These are phyloP conservation scores for Parapsyche elsis DNA, from an alignment of 1,140 invertebrate genomes.

Conservation along the genomic window DNA sequence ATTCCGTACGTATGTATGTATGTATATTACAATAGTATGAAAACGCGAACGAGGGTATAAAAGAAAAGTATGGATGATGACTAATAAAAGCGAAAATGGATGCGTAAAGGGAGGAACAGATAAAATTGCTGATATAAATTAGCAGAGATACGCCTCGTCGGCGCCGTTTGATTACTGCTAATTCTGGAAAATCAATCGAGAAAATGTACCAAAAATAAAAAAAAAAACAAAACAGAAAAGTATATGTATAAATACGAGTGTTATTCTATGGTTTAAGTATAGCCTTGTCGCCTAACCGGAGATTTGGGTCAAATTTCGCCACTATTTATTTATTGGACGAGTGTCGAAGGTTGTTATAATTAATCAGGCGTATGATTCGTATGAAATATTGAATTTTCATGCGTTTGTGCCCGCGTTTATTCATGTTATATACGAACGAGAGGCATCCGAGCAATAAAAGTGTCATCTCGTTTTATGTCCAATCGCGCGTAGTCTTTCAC, in stretches of 20 bases:
- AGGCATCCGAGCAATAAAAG: slow-evolving; percentile 12
- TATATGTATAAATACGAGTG: slow-evolving; percentile 1
- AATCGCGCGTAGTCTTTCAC: not conserved
- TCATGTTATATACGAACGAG: not conserved
- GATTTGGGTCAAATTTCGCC: too few relatives aligned
- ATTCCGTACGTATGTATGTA: too few relatives aligned
- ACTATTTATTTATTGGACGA: too few relatives aligned
- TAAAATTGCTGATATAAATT: slow-evolving; percentile 2
- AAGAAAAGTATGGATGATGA: slow-evolving; percentile 11
- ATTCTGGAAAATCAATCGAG: not conserved
- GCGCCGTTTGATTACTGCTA: not conserved
- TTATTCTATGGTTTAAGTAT: too few relatives aligned
- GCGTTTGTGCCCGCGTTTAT: too few relatives aligned
- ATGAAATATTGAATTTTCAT: too few relatives aligned
- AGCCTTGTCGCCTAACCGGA: too few relatives aligned
- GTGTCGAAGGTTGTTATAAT: too few relatives aligned
- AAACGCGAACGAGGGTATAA: not conserved
- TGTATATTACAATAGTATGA: not conserved
- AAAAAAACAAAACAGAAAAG: not conserved
- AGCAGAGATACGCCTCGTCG: not conserved
- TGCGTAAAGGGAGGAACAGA: not conserved
- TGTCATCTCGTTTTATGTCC: slow-evolving; percentile 24
- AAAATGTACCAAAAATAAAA: not conserved
- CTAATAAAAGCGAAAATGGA: not conserved
- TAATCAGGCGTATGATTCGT: too few relatives aligned